Evolutionary conservation across 2,888 invertebrate species (phyloP).

Genomic region (Volucella bombylans): DNA sequence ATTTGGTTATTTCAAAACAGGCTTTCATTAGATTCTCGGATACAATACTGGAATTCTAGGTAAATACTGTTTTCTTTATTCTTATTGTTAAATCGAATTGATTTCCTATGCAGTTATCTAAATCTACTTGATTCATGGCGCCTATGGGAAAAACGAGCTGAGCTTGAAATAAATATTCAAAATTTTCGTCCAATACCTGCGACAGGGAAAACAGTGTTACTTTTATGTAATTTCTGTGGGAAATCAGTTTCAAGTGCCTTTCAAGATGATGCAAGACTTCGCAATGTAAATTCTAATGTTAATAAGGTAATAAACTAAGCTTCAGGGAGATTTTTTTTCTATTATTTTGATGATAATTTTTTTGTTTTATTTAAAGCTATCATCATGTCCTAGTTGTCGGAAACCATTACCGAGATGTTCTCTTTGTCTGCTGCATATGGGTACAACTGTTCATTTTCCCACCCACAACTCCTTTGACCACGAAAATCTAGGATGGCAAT

Average conservation of each 20-base stretch:
- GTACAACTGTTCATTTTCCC: slow-evolving; percentile 85
- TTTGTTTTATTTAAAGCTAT: slow-evolving; percentile 84
- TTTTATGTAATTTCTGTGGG: slow-evolving; percentile 97
- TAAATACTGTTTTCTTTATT: slow-evolving; percentile 76
- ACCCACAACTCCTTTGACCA: slow-evolving; percentile 77
- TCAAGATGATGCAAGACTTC: slow-evolving; percentile 85
- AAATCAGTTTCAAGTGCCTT: slow-evolving; percentile 93
- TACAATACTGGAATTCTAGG: slow-evolving; percentile 88
- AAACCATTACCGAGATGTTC: slow-evolving; percentile 97
- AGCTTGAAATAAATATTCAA: slow-evolving; percentile 92
- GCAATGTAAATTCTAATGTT: slow-evolving; percentile 80
- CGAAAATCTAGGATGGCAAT: slow-evolving; percentile 82
- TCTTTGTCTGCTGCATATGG: slow-evolving; percentile 96
- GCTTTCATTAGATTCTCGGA: slow-evolving; percentile 85
- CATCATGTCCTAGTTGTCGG: slow-evolving; percentile 95
- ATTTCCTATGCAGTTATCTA: slow-evolving; percentile 86
- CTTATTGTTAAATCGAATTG: neutral
- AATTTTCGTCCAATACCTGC: slow-evolving; percentile 82
- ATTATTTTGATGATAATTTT: neutral
- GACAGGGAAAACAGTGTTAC: slow-evolving; percentile 87
- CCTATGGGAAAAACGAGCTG: slow-evolving; percentile 94
- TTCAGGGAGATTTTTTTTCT: neutral
- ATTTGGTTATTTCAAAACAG: slow-evolving; percentile 90
- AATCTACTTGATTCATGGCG: slow-evolving; percentile 93
- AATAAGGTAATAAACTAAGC: slow-evolving; percentile 77